A percentile compares a stretch with the other conserved stretches of the same genome.
These are phyloP conservation scores for Lycopodina hypogea DNA, from an alignment of 37 sponge, comb jelly and placozoan genomes.

Conservation along the genomic window DNA sequence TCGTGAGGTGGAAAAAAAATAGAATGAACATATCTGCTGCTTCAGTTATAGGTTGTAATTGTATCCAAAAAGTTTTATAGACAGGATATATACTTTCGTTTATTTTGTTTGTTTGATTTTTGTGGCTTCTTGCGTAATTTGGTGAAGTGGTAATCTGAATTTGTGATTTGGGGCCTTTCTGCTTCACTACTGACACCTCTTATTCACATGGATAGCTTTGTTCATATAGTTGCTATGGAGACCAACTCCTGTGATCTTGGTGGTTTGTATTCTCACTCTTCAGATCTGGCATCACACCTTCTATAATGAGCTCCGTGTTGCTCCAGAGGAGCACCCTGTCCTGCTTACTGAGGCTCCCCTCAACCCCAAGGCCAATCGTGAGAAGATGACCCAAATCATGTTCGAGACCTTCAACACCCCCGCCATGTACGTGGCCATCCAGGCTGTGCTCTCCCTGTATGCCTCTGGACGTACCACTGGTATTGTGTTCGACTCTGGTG, in stretches of 20 bases:
- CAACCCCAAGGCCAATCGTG: conserved; percentile 99
- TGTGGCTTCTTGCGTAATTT: too few relatives aligned
- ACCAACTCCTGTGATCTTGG: too few relatives aligned
- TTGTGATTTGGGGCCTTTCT: too few relatives aligned
- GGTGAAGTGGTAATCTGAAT: too few relatives aligned
- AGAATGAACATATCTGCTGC: not conserved
- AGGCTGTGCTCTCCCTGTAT: conserved; percentile 98
- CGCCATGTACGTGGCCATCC: conserved; percentile 98
- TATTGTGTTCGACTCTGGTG: conserved; percentile 99
- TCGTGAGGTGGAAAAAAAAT: not conserved
- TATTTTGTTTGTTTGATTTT: too few relatives aligned
- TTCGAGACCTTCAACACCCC: conserved; percentile 99
- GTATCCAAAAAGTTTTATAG: too few relatives aligned
- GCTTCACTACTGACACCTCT: too few relatives aligned
- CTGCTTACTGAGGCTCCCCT: conserved; percentile 99
- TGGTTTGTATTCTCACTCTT: not conserved
- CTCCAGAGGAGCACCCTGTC: conserved; percentile 99
- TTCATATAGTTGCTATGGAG: too few relatives aligned
- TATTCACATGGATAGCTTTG: too few relatives aligned
- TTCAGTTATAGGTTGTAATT: too few relatives aligned
- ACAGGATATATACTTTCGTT: too few relatives aligned
- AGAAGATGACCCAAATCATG: conserved; percentile 99
- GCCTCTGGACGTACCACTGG: conserved; percentile 99
- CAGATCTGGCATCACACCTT: conserved; percentile 99
- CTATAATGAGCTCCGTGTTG: conserved; percentile 99